Percentiles rank a stretch among this genome's conserved stretches.
Evolutionary conservation across 2,888 invertebrate genomes (phyloP).

Genomic region (Drosophila incognita): DNA sequence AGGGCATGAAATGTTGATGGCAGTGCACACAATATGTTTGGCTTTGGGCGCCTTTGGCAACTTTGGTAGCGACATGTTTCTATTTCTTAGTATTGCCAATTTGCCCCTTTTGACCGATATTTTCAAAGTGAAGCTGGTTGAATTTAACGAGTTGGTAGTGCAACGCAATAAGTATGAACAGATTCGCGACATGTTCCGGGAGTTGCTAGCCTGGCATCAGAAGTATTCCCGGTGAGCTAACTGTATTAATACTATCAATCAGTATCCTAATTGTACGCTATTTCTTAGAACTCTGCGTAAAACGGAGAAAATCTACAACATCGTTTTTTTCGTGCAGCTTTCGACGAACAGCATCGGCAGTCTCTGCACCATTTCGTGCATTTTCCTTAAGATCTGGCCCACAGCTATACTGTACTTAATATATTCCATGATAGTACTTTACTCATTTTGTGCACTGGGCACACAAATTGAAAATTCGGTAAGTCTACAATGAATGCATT

Average conservation of each 20-base stretch:
- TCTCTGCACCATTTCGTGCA: conserved; percentile 66
- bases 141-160: conserved; percentile 55
- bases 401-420: conserved; percentile 61
- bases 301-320: conserved; percentile 51
- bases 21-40: conserved; percentile 41
- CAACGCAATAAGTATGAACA: conserved; percentile 11
- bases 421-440: conserved; percentile 55
- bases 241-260: rapidly evolving
- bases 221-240: conserved; percentile 60
- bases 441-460: conserved; percentile 72
- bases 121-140: conserved; percentile 57
- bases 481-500: not conserved
- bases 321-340: conserved; percentile 66
- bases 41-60: conserved; percentile 70
- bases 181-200: conserved; percentile 34
- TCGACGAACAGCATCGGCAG: conserved; percentile 47
- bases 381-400: conserved; percentile 68
- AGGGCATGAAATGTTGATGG: conserved; percentile 47
- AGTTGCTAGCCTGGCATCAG: conserved; percentile 72
- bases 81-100: conserved; percentile 66
- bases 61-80: conserved; percentile 70
- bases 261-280: not conserved
- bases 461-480: conserved; percentile 72
- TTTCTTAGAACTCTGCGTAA: conserved; percentile 44
- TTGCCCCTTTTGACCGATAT: conserved; percentile 71